Base-by-base conservation (phyloP, 2,797 vertebrate genomes). In the Knipowitschia caucasica region DNA sequence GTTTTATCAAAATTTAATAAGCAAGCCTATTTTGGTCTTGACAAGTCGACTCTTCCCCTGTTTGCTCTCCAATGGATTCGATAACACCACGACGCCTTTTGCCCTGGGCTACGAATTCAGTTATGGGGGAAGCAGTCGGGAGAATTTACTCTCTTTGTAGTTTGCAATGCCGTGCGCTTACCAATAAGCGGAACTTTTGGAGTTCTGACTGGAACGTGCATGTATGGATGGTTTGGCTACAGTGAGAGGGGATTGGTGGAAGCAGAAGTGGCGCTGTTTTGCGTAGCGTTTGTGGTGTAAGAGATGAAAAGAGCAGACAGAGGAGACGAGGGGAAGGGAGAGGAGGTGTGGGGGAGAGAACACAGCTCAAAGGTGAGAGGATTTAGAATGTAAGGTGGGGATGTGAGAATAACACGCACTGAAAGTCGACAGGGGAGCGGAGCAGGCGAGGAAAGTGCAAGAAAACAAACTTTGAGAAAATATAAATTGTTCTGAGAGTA, bases 281-380 rank as follows among this genome's bases (percentile, higher is more conserved):
- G 62, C 46, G 51, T n/a, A n/a, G n/a, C n/a, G n/a, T n/a, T n/a
- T n/a, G 62, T 62, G 62, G 64, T 69, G 59, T 46, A 75, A 77
- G 66, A 71, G 67, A 76, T 75, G 72, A 82, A 74, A 59, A 69
- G 69, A 75, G 62, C 64, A 82, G 77, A 72, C 62, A 75, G 69
- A 73, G 71, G 17, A 64, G 73, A 43, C 24, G 24, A 12, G 53
- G 29, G 52, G 59, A 23, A n/a, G n/a, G 73, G 45, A 26, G 24
- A 12, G 53, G 29, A 53, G 59, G 25, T n/a, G n/a, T n/a, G 50
- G 73, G 50, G 52, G 23, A 47, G 49, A 51, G 50, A 58, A 63
- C 24, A 56, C 11, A 2, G 73, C 74, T 73, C 1, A 33, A 46
- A 75, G 81, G 71, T 9, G 31, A 34, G 62, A 40, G 50, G 18